phyloP scores from a whole-genome alignment of 2,888 invertebrate species.

The Hyles lineata region DNA sequence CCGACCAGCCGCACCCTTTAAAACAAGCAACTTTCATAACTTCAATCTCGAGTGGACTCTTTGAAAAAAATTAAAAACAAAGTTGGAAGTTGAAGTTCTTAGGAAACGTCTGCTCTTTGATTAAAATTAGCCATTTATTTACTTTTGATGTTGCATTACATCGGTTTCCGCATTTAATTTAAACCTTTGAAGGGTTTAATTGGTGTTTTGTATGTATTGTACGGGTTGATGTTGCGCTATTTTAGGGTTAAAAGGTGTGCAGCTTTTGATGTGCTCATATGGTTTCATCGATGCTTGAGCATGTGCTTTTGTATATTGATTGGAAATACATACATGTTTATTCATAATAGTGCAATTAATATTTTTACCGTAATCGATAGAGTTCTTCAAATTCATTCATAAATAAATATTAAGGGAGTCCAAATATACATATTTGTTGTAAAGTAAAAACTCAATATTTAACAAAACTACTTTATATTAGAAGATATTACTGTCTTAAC shows the following conservation, averaged over 20 bases:
- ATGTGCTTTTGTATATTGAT: neutral
- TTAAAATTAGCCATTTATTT: conserved; percentile 34
- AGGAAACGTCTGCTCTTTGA: conserved; percentile 19
- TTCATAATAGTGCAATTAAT: neutral
- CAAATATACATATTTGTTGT: too few species aligned
- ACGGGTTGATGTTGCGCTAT: conserved; percentile 35
- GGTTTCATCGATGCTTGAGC: conserved; percentile 27
- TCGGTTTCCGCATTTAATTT: conserved; percentile 58
- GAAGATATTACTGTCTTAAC: too few species aligned
- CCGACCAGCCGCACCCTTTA: conserved; percentile 7
- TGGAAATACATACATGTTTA: neutral
- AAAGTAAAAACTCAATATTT: too few species aligned
- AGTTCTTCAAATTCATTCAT: too few species aligned
- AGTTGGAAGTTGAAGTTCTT: conserved; percentile 12
- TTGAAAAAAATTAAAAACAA: conserved; percentile 21
- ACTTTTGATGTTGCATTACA: conserved; percentile 57
- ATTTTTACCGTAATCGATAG: too few species aligned
- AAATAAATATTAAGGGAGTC: too few species aligned
- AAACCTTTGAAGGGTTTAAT: conserved; percentile 66
- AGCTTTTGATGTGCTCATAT: conserved; percentile 41
- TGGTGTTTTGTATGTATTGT: conserved; percentile 54
- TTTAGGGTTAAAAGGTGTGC: conserved; percentile 49
- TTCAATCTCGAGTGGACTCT: conserved; percentile 16
- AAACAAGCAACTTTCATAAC: conserved; percentile 19
- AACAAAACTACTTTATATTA: too few species aligned